Evolutionary conservation across 2,888 invertebrate genomes (phyloP).

Genomic region (Odontothrips loti): DNA sequence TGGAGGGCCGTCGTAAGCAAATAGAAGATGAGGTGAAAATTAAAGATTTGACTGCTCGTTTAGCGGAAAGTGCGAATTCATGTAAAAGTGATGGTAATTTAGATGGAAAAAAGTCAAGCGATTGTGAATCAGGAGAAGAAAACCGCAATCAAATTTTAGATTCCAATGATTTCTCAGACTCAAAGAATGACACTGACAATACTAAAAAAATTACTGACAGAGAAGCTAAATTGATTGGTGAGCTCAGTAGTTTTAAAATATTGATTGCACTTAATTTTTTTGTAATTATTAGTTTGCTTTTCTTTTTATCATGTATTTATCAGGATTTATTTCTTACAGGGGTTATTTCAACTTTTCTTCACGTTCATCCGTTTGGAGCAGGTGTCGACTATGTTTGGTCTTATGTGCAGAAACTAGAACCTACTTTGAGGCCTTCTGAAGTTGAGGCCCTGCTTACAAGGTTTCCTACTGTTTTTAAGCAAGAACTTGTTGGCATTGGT

Average conservation of each 20-base stretch:
- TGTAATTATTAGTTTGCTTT: slow-evolving; percentile 10
- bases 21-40: slow-evolving; percentile 54
- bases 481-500: slow-evolving; percentile 73
- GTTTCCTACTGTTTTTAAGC: slow-evolving; percentile 75
- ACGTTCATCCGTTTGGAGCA: slow-evolving; percentile 91
- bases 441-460: slow-evolving; percentile 72
- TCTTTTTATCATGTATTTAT: slow-evolving; percentile 31
- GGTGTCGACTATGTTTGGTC: slow-evolving; percentile 86
- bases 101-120: slow-evolving; percentile 29
- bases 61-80: slow-evolving; percentile 36
- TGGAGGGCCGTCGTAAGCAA: slow-evolving; percentile 54
- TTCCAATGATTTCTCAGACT: neutral
- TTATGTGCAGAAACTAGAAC: slow-evolving; percentile 78
- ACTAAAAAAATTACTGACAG: slow-evolving; percentile 49
- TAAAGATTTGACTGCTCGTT: slow-evolving; percentile 50
- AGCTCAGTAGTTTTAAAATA: slow-evolving; percentile 33
- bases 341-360: slow-evolving; percentile 81
- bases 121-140: slow-evolving; percentile 44
- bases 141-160: slow-evolving; percentile 40
- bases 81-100: neutral
- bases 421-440: slow-evolving; percentile 65
- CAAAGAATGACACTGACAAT: neutral
- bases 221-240: slow-evolving; percentile 73
- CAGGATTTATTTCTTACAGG: slow-evolving; percentile 44
- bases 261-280: no score